Evolutionary conservation across 2,797 vertebrate species (phyloP).

Genomic region (Anguilla obscura): DNA sequence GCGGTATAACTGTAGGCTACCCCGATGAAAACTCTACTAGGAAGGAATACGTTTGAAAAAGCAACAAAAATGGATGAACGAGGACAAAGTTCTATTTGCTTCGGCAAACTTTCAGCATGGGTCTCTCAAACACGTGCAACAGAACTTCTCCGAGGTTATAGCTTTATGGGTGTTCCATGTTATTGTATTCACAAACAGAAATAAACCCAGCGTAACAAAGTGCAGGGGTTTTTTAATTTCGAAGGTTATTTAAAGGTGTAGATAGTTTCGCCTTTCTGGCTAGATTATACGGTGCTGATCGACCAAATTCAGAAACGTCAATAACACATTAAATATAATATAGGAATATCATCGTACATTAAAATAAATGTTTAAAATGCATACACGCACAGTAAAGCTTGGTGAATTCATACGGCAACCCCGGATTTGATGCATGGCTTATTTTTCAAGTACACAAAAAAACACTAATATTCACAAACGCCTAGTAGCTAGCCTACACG

Average conservation of each 20-base stretch:
- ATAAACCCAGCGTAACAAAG: not conserved
- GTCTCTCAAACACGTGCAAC: not conserved
- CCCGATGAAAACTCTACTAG: not conserved
- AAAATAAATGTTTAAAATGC: not conserved
- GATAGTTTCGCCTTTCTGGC: not conserved
- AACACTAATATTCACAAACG: not conserved
- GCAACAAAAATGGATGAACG: not conserved
- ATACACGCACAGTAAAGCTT: not conserved
- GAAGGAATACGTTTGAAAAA: not conserved
- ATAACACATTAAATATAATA: not conserved
- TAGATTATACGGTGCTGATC: not conserved
- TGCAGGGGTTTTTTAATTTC: not conserved
- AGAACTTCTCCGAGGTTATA: not conserved
- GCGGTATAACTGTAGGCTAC: not conserved
- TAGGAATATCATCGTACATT: not conserved
- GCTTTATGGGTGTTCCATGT: not conserved
- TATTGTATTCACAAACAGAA: not conserved
- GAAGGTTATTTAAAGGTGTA: not conserved
- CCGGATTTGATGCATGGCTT: not conserved
- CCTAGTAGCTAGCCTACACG: not conserved
- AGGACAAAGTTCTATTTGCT: not conserved
- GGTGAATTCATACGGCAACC: not conserved
- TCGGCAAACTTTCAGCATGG: not conserved
- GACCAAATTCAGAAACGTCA: not conserved
- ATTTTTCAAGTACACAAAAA: not conserved